Conservation (phyloP, 2,888 invertebrate species). For the Xestia c-nigrum region DNA sequence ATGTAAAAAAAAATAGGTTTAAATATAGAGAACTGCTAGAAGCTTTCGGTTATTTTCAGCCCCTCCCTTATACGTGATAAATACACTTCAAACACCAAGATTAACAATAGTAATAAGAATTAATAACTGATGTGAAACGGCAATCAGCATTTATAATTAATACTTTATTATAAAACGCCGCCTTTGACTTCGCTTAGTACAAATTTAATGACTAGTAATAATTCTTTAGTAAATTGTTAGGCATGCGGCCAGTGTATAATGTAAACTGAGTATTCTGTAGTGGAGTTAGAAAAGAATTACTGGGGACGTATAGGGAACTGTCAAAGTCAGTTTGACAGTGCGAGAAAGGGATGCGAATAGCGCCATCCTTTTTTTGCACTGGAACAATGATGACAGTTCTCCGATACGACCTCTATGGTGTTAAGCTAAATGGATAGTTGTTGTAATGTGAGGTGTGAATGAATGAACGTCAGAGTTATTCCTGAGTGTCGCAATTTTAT, state of each 20-base stretch:
- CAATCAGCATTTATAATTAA: slow-evolving; percentile 58
- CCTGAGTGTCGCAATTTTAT: slow-evolving; percentile 51
- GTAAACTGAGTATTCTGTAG: slow-evolving; percentile 58
- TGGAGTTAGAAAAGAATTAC: slow-evolving; percentile 32
- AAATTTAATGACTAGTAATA: slow-evolving; percentile 62
- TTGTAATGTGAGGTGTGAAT: slow-evolving; percentile 42
- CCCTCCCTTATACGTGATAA: slow-evolving; percentile 12
- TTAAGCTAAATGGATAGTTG: slow-evolving; percentile 41
- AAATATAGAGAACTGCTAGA: background rate
- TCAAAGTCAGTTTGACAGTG: slow-evolving; percentile 7
- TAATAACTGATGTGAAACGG: slow-evolving; percentile 32
- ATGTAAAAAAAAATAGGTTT: background rate
- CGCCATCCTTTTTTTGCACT: background rate
- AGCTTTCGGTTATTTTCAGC: slow-evolving; percentile 26
- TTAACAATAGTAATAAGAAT: slow-evolving; percentile 39
- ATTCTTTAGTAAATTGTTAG: slow-evolving; percentile 52
- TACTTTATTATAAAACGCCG: slow-evolving; percentile 57
- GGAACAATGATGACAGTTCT: background rate
- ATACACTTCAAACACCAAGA: slow-evolving; percentile 22
- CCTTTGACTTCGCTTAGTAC: slow-evolving; percentile 64
- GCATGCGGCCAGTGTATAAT: slow-evolving; percentile 62
- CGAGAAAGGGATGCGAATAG: slow-evolving; percentile 15
- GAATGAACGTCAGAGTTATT: slow-evolving; percentile 46
- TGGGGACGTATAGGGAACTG: slow-evolving; percentile 17
- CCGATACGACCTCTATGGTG: slow-evolving; percentile 13